These are phyloP conservation scores for Lithophane semibrunnea DNA, from an alignment of 2,888 invertebrate genomes.

Conservation along the genomic window DNA sequence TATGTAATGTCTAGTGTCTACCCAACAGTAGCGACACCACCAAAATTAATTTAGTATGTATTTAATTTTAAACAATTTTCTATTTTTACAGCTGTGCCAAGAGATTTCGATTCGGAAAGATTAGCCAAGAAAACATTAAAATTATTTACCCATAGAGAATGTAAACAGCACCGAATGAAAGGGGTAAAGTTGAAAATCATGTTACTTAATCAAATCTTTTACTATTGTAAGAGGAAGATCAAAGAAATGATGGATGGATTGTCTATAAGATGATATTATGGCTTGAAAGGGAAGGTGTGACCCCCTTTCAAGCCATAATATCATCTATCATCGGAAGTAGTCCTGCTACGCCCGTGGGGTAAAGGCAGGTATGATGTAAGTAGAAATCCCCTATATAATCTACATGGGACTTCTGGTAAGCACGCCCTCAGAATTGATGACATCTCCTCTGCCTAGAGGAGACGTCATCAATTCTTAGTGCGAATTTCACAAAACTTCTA, in stretches of 20 bases:
- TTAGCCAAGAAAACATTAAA: constrained; percentile 84
- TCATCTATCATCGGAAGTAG: not conserved
- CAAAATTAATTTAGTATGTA: not conserved
- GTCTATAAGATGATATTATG: not conserved
- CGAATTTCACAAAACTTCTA: no score
- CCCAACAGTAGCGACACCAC: not conserved
- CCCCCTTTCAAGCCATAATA: not conserved
- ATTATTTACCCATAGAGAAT: constrained; percentile 82
- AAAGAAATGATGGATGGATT: not conserved
- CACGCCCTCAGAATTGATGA: no score
- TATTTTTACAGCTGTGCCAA: constrained; percentile 77
- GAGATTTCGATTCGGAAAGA: constrained; percentile 82
- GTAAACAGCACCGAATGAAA: constrained; percentile 78
- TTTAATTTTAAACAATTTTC: not conserved
- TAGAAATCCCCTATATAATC: no score
- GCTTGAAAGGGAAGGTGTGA: not conserved
- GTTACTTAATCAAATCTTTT: not conserved
- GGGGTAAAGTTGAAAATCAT: constrained; percentile 68
- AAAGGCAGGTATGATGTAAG: no score
- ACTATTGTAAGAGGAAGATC: not conserved
- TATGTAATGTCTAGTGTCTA: not conserved
- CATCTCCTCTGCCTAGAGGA: no score
- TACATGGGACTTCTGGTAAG: no score
- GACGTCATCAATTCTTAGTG: no score
- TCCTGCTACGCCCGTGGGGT: no score